Percentiles rank a stretch among this genome's conserved stretches.
These are phyloP conservation scores for Ornithoptera alexandrae DNA, from an alignment of 2,888 invertebrate genomes.

Conservation along the genomic window DNA sequence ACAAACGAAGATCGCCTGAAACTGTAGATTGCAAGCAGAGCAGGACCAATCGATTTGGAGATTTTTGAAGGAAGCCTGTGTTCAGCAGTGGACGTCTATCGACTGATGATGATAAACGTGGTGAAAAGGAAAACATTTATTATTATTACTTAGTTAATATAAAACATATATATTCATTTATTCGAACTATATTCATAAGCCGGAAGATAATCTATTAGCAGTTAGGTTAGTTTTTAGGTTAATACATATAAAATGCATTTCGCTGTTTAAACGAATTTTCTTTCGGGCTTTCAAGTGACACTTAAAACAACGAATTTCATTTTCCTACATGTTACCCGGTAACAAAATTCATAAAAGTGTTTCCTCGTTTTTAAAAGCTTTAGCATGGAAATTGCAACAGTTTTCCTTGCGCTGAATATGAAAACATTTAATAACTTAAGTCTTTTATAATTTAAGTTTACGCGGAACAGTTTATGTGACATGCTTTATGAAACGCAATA, in stretches of 20 bases:
- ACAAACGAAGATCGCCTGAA: too few relatives aligned
- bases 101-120: too few relatives aligned
- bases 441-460: not conserved
- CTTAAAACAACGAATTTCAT: constrained; percentile 6
- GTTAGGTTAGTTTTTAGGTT: not conserved
- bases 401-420: not conserved
- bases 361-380: not conserved
- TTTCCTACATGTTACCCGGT: not conserved
- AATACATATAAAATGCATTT: constrained; percentile 3
- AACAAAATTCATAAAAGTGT: constrained; percentile 2
- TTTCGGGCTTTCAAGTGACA: constrained; percentile 6
- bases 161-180: too few relatives aligned
- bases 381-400: not conserved
- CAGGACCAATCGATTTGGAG: too few relatives aligned
- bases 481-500: not conserved
- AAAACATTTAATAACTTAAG: not conserved
- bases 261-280: not conserved
- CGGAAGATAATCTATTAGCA: not conserved
- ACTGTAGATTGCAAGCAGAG: too few relatives aligned
- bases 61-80: too few relatives aligned
- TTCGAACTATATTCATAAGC: too few relatives aligned
- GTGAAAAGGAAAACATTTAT: too few relatives aligned
- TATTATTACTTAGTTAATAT: too few relatives aligned
- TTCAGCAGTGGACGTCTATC: too few relatives aligned
- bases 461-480: not conserved